Percentiles rank a stretch among this genome's conserved stretches.
Evolutionary conservation across 2,113 vertebrate species (phyloP).

Genomic region (Mormoops blainvillei): DNA sequence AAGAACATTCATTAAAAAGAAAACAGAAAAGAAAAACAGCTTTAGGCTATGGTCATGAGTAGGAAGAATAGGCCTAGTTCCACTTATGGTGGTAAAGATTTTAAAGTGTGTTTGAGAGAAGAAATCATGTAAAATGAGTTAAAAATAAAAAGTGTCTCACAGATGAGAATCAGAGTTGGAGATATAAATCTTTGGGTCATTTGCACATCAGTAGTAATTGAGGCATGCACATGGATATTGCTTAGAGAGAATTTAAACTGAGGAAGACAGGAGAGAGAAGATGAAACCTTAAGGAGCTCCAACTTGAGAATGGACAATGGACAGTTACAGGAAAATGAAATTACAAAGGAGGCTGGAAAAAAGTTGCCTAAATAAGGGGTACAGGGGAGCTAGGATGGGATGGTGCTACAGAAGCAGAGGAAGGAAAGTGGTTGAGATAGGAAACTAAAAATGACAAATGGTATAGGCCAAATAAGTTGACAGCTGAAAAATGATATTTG

Average conservation of each 20-base stretch:
- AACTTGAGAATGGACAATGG: background rate
- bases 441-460: background rate
- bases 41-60: background rate
- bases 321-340: background rate
- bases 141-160: background rate
- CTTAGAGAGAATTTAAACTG: background rate
- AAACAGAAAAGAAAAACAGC: background rate
- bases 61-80: background rate
- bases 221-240: background rate
- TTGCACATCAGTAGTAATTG: conserved; percentile 2
- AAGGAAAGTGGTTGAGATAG: background rate
- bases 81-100: background rate
- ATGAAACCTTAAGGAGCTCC: background rate
- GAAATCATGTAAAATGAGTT: conserved; percentile 17
- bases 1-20: background rate
- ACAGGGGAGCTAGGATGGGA: background rate
- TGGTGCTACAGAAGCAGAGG: background rate
- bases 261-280: background rate
- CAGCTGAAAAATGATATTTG: background rate
- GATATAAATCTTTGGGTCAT: background rate
- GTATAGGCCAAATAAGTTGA: background rate
- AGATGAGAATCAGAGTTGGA: conserved; percentile 9
- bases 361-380: no score
- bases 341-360: background rate
- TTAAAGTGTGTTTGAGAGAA: background rate